These are phyloP conservation scores for Epinephelus coioides DNA, from an alignment of 2,797 vertebrate genomes.

Conservation along the genomic window DNA sequence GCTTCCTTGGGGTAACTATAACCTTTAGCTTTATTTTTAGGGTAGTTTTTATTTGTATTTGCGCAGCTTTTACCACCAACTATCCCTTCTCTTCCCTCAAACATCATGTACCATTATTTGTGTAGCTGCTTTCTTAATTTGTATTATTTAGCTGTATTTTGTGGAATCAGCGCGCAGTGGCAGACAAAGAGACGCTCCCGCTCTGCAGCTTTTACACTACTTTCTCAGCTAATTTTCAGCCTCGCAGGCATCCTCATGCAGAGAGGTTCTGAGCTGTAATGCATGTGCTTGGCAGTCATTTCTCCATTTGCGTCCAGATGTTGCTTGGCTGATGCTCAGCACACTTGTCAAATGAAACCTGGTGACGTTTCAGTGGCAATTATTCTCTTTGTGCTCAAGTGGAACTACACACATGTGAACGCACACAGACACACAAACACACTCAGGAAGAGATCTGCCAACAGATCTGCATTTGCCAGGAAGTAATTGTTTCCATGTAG, in stretches of 20 bases:
- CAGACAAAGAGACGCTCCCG: slow-evolving; percentile 53
- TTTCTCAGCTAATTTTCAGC: slow-evolving; percentile 67
- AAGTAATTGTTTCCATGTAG: slow-evolving; percentile 85
- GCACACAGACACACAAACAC: slow-evolving; percentile 43
- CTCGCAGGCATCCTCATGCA: slow-evolving; percentile 66
- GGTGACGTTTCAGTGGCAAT: slow-evolving; percentile 81
- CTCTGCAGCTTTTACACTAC: slow-evolving; percentile 57
- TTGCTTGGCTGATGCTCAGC: slow-evolving; percentile 76
- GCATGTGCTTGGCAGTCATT: slow-evolving; percentile 74
- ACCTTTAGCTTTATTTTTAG: slow-evolving; percentile 82
- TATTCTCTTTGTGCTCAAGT: slow-evolving; percentile 73
- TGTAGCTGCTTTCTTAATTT: slow-evolving; percentile 25
- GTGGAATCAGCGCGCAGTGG: slow-evolving; percentile 22
- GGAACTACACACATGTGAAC: slow-evolving; percentile 59
- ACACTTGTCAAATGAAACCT: slow-evolving; percentile 83
- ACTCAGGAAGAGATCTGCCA: slow-evolving; percentile 72
- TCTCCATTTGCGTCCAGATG: slow-evolving; percentile 76
- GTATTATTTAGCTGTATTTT: slow-evolving; percentile 29
- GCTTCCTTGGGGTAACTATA: slow-evolving; percentile 85
- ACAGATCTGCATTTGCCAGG: slow-evolving; percentile 76
- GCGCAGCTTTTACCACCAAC: slow-evolving; percentile 60
- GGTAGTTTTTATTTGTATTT: slow-evolving; percentile 75
- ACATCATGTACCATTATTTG: slow-evolving; percentile 31
- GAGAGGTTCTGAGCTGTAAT: slow-evolving; percentile 64
- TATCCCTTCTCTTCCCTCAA: slow-evolving; percentile 38